Base-by-base conservation (phyloP, 2,797 vertebrate species). In the Lerista edwardsae region DNA sequence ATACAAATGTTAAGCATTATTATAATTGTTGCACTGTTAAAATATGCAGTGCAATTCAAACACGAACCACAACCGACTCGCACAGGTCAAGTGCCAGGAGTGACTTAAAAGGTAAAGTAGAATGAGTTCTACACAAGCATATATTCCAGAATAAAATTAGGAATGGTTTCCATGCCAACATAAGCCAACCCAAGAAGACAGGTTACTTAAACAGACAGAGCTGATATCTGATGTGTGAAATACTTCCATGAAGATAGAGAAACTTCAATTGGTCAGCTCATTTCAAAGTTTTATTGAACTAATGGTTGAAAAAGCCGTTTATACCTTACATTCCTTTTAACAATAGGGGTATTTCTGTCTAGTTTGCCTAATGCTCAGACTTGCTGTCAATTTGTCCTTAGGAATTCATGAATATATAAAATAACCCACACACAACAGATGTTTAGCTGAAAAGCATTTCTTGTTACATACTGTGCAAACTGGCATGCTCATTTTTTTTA, bases 381-480 rank as follows among this genome's bases (percentile, higher is more conserved):
- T 19, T 57, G 61, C 51, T 68, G 68, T 82, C 79, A 78, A 51
- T 78, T 78, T 77, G 15, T 76, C 41, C 44, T 81, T 62, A 47
- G 79, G 55, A 76, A 82, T 47, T 71, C n/a, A 75, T 85, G 57
- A 72, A 77, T 77, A 72, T 64, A 72, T 64, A 77, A 55, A 62
- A 64, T 23, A 57, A 73, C 29, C 14, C 34, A 39, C 44, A 59
- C 57, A 78, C 12, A 23, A 47, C 84, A 86, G 75, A 78, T 65
- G 67, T 57, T 82, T 72, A 67, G 59, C 12, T 51, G 85, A 78
- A 82, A 82, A 82, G 47, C 27, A 65, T 82, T 73, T 41, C 67
- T 77, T 78, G 41, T 81, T 69, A 69, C 73, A 81, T 39, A 61
- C 64, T 81, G 79, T n/a, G 68, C 72, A 44, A 73, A 64, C 36